A percentile compares a stretch with the other conserved stretches of the same genome.
Conservation (phyloP, 1,140 invertebrate species). For the Neotoxoptera formosana region DNA sequence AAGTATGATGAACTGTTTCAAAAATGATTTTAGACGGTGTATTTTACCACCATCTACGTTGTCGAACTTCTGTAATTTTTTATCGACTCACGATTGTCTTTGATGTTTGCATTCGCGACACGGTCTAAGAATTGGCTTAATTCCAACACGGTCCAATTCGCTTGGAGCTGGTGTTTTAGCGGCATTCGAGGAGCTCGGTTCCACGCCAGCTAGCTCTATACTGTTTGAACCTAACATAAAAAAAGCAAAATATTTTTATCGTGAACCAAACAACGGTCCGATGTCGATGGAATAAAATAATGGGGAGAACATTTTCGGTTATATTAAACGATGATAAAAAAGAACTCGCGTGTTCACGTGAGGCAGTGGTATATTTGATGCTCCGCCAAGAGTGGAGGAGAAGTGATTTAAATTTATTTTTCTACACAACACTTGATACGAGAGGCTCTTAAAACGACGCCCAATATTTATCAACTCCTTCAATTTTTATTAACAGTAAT, state of each 20-base stretch:
- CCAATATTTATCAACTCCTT: neutral
- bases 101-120: neutral
- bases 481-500: neutral
- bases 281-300: neutral
- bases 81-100: neutral
- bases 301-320: neutral
- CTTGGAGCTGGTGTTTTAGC: neutral
- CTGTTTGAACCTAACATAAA: neutral
- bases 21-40: neutral
- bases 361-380: neutral
- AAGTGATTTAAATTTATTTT: neutral
- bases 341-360: neutral
- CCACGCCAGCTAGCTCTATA: neutral
- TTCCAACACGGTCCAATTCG: neutral
- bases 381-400: neutral
- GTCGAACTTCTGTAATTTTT: neutral
- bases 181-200: neutral
- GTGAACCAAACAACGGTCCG: neutral
- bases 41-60: neutral
- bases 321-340: neutral
- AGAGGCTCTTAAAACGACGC: neutral
- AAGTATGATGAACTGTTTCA: neutral
- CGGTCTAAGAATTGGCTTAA: slow-evolving; percentile 24
- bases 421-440: neutral
- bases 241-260: neutral